Base-by-base conservation (phyloP, 2,888 invertebrate genomes). In the Dryobota labecula region DNA sequence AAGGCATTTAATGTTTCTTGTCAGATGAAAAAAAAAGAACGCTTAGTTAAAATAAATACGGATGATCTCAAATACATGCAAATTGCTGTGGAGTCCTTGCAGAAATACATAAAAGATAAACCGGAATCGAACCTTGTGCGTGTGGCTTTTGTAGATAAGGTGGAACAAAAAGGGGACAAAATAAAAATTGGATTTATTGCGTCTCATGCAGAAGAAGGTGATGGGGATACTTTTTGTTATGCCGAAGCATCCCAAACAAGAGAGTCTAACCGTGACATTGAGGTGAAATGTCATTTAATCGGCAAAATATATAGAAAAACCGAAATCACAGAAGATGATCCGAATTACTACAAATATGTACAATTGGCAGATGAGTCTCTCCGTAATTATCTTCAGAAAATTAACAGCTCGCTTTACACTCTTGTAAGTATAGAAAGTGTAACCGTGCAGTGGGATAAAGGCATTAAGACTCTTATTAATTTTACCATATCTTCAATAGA, bases 341-440 rank as follows among this genome's bases (percentile, higher is more conserved):
- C 65, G 33, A 69, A 79, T 45, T 80, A 58, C 45, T 43, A 56
- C 24, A 84, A 85, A 51, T 82, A 87, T n/a, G 84, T 87, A 54
- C 73, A 90, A 56, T 85, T 90, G 49, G 80, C 90, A 9, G 86
- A 88, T 38, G 83, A 90, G 58, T 88, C 87, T 6, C 70, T 92
- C 24, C 60, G 80, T 51, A 81, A 87, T 33, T 90, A 80, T 63
- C 49, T 74, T n/a, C 54, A 74, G 43, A 56, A 30, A 27, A 79
- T 33, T 0, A 83, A 80, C 27, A 66, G 41, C 41, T 74, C 66
- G 8, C 43, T 56, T 20, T 80, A 74, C 30, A 86, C 77, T 30
- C 18, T 80, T 27, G 57, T 69, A 20, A 66, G 41, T 18, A 69
- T 88, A 56, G 41, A 76, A 60, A 78, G 62, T 41, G 78, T 80